Evolutionary conservation across 2,113 vertebrate genomes (phyloP), one percentile per base, ranked within the genome.

Genomic region (Marmota flaviventris): DNA sequence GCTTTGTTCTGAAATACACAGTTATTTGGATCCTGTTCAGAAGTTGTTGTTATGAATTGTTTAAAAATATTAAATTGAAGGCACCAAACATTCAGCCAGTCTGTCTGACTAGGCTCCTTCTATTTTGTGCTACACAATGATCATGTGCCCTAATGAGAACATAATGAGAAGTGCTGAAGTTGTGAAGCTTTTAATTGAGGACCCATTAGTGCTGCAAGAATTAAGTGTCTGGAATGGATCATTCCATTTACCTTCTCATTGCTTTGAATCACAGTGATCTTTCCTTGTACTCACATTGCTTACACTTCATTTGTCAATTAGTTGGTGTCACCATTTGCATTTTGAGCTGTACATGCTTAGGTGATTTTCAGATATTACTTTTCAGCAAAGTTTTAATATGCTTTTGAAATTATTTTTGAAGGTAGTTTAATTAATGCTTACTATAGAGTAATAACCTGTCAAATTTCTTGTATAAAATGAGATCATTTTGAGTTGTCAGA

Each of bases 401-500:
- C 16, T 48, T 89, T 94, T 22, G 8, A 73, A 95, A 48, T 85
- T 53, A 4, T 82, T 95, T 97, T 69, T 22, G 8, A 83, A 70
- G 16, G 10, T 63, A 87, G 51, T 85, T 96, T 96, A 93, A 91
- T 90, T 90, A 76, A 17, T 69, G 24, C 9, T 93, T 96, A 93
- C 70, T 78, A 86, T 8, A 86, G 27, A 78, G 58, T 91, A 96
- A 85, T 94, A 29, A 85, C 11, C 42, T 95, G 51, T 93, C 72
- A 96, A 76, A 77, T 94, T 90, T 72, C 17, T 91, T 91, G 91
- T 94, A 32, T 79, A 63, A 67, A 90, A 87, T 72, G n/a, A 93
- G 12, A 76, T 51, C 8, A 51, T 78, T 93, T 95, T 89, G 42
- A 79, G 8, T 90, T 95, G 22, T 75, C 39, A 76, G 45, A 25